Conservation (phyloP, 92 coral and sea anemone genomes). For the Actinostola sp. region DNA sequence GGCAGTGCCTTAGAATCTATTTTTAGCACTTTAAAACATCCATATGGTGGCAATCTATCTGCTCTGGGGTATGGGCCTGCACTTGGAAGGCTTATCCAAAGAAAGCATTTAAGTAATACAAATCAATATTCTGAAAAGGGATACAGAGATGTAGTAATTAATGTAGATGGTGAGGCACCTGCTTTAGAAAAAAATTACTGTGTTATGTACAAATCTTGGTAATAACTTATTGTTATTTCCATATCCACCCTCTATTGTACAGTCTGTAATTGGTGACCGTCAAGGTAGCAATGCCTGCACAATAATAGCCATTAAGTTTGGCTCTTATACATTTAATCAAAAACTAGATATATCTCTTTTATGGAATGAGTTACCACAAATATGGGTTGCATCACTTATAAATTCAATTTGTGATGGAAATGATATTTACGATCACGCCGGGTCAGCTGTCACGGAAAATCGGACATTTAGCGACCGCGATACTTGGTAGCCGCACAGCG, state of each 20-base stretch:
- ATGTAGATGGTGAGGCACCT: conserved; percentile 13
- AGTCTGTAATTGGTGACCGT: conserved; percentile 43
- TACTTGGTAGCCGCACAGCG: too few species aligned
- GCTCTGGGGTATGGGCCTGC: conserved; percentile 34
- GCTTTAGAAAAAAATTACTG: not conserved
- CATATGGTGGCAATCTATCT: conserved; percentile 49
- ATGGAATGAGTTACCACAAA: conserved; percentile 43
- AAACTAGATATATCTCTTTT: conserved; percentile 40
- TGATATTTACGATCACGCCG: conserved; percentile 29
- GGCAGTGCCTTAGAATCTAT: conserved; percentile 52
- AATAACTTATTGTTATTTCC: conserved; percentile 5
- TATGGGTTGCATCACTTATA: conserved; percentile 25
- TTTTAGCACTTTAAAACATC: conserved; percentile 28
- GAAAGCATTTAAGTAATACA: conserved; percentile 11
- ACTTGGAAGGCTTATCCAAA: conserved; percentile 30
- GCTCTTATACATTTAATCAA: conserved; percentile 5
- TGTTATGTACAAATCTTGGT: not conserved
- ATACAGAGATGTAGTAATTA: conserved; percentile 17
- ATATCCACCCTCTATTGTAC: conserved; percentile 19
- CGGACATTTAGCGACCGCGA: too few species aligned
- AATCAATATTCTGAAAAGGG: conserved; percentile 29
- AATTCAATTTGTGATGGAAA: conserved; percentile 55
- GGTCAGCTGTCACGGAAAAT: too few species aligned
- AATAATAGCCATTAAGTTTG: conserved; percentile 44
- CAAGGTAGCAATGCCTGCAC: conserved; percentile 61